Evolutionary conservation across 2,113 vertebrate species (phyloP).

Genomic region (Petroica traversi): DNA sequence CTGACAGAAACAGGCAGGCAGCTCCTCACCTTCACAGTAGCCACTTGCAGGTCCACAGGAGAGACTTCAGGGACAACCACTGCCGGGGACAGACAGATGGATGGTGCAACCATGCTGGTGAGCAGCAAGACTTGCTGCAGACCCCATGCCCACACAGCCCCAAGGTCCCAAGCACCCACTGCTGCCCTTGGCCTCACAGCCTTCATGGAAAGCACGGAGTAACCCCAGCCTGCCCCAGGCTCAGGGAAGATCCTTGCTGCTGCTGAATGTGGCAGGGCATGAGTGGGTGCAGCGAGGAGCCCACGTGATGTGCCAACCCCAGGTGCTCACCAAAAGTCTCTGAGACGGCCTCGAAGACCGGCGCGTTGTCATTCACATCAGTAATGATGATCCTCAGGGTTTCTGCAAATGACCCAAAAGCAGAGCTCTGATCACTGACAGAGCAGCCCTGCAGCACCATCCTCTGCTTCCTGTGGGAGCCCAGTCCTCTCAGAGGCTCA

Average conservation of each 20-base stretch:
- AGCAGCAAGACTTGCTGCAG: background rate
- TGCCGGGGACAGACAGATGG: slow-evolving; percentile 1
- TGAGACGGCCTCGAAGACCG: slow-evolving; percentile 71
- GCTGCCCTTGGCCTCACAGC: background rate
- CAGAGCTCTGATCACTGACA: background rate
- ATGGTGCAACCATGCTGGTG: background rate
- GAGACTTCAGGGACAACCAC: slow-evolving; percentile 78
- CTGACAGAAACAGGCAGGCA: background rate
- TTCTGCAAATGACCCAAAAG: slow-evolving; percentile 47
- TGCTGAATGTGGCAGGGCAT: background rate
- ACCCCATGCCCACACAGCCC: background rate
- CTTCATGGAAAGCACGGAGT: background rate
- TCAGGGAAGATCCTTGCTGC: background rate
- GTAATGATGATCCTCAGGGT: slow-evolving; percentile 79
- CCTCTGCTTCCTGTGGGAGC: background rate
- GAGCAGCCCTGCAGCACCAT: background rate
- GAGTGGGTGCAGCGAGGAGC: background rate
- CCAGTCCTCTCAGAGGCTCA: background rate
- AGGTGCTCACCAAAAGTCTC: slow-evolving; percentile 78
- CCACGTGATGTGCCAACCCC: background rate
- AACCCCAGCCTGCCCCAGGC: background rate
- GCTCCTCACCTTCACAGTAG: slow-evolving; percentile 74
- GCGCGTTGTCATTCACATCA: slow-evolving; percentile 88
- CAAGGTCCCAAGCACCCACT: fast-evolving
- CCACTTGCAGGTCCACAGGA: slow-evolving; percentile 65